Base-by-base conservation (phyloP, 2,797 vertebrate genomes). In the Tadarida brasiliensis region DNA sequence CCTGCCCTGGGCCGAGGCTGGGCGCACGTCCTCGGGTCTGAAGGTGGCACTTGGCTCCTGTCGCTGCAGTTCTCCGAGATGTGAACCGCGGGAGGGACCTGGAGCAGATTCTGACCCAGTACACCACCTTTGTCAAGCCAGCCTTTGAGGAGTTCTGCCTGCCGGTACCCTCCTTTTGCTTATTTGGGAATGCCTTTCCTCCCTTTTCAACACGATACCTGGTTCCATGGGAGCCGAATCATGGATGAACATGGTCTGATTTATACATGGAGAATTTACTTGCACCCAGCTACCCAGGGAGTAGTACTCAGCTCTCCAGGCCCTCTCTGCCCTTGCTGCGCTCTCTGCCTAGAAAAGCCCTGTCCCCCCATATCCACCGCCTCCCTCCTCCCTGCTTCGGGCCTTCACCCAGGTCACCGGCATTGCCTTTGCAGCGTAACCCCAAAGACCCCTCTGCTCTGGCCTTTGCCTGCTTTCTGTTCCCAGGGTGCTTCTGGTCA, bases 61-160 rank as follows among this genome's bases (percentile, higher is more conserved):
- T 83, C 44, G 2, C 63, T 47, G 44, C 96, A 99, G 99, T 99
- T 97, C 98, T 99, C 82, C 98, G 99, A 68, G 99, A 99, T 83
- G 99, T 99, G 99, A 99, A 98, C 44, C 99, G 99, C 24, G 99
- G 99, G 44, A 97, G 99, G 89, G 99, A 99, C 97, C 98, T 99
- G 92, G 99, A 99, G 98, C 99, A 99, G 99, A 99, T 99, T 78
- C 99, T 99, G 93, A 98, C 98, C 3, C 99, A 99, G 98, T 99
- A 99, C 94, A 99, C 99, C 3, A 99, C 99, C 0, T 99, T 99
- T 7, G 99, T 99, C 94, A 99, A 99, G 94, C 99, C 99, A 0
- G 99, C 99, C 73, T 99, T 99, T 17, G 99, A 99, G 97, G 99
- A 99, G 98, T 99, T 99, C 98, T 99, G 99, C 97, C 98, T 99